Conservation (phyloP, 2,888 invertebrate genomes). For the Charanyca ferruginea region DNA sequence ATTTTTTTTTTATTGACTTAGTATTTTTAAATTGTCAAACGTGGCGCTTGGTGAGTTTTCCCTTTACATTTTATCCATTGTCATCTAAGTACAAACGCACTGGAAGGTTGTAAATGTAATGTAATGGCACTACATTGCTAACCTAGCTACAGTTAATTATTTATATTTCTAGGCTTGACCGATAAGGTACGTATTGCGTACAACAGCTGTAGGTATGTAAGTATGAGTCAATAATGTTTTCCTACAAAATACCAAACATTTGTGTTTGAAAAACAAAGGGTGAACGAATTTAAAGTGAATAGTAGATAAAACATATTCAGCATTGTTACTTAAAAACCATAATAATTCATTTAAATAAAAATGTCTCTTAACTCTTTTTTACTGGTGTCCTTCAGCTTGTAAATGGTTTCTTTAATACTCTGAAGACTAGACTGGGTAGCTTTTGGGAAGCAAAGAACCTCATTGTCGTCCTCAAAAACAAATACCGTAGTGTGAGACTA, state of each 20-base stretch:
- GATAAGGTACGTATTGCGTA: conserved; percentile 17
- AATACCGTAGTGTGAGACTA: too few relatives aligned
- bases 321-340: too few relatives aligned
- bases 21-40: too few relatives aligned
- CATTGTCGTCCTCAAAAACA: not conserved
- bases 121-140: conserved; percentile 12
- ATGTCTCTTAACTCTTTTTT: too few relatives aligned
- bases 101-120: not conserved
- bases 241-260: conserved; percentile 12
- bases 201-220: conserved; percentile 5
- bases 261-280: conserved; percentile 19
- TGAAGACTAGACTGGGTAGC: too few relatives aligned
- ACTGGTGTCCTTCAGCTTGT: too few relatives aligned
- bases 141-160: conserved; percentile 12
- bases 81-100: not conserved
- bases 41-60: too few relatives aligned
- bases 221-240: conserved; percentile 33
- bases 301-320: not conserved
- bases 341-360: too few relatives aligned
- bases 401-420: too few relatives aligned
- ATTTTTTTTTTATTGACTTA: too few relatives aligned
- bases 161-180: conserved; percentile 28
- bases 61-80: too few relatives aligned
- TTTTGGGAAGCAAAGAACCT: too few relatives aligned
- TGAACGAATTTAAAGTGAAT: conserved; percentile 3